These are phyloP conservation scores for Anastatus disparis DNA, from an alignment of 1,140 invertebrate species.

Conservation along the genomic window DNA sequence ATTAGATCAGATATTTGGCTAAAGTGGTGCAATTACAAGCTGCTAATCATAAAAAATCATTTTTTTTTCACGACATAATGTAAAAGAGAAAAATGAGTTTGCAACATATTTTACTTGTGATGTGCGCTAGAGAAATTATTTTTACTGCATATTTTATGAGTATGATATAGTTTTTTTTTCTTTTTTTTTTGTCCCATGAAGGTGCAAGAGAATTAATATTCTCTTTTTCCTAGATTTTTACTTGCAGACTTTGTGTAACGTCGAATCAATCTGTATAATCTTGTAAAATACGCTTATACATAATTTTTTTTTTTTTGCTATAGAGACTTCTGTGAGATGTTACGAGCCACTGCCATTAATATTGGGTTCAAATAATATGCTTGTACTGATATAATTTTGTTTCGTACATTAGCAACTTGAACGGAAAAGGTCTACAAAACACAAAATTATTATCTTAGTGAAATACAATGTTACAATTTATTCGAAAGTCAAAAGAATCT, in stretches of 20 bases:
- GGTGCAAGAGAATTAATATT: constrained; percentile 26
- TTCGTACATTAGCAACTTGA: neutral
- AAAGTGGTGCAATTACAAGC: no score
- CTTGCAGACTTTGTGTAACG: constrained; percentile 27
- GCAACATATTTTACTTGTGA: constrained; percentile 3
- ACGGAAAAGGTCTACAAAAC: no score
- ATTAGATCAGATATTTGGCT: no score
- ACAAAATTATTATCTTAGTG: neutral
- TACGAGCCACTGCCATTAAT: neutral
- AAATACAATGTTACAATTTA: constrained; percentile 11
- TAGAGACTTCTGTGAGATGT: constrained; percentile 21
- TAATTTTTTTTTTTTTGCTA: constrained; percentile 21
- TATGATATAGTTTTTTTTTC: neutral
- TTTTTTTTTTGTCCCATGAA: constrained; percentile 9
- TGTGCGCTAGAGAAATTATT: constrained; percentile 2
- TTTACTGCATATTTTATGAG: constrained; percentile 3
- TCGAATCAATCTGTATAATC: constrained; percentile 38
- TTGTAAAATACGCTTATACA: constrained; percentile 41
- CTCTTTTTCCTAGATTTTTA: constrained; percentile 37
- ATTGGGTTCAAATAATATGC: neutral
- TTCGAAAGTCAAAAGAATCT: constrained; percentile 17
- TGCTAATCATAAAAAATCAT: constrained; percentile 2
- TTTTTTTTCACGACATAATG: neutral
- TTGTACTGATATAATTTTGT: neutral
- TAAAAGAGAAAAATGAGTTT: constrained; percentile 9